Base-by-base conservation (phyloP, 2,888 invertebrate species). In the Ormia ochracea region DNA sequence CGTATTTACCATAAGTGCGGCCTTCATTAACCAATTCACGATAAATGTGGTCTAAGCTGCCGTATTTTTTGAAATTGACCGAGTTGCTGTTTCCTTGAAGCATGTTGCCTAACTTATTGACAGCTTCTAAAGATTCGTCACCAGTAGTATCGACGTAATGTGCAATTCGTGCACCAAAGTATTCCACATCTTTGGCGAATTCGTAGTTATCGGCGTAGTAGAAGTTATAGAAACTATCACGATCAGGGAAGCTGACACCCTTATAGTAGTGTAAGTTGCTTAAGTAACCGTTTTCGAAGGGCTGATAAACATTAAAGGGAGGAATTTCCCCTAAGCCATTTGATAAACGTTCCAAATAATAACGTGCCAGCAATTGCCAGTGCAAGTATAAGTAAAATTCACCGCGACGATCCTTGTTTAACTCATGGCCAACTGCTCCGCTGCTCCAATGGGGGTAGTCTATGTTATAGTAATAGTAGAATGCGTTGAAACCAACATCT, bases 401-500 rank as follows among this genome's bases (percentile, higher is more conserved):
- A 41, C 91, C 91, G 6, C 91, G 90, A 65, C 87, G 87, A 78
- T 88, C 88, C 65, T 85, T 86, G 76, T 85, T 87, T 4, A 87
- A 82, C 7, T 87, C 76, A 1, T 84, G 83, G 12, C 85, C 88
- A 36, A 89, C 88, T 9, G 86, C 84, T 50, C 93, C 92, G 78
- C 91, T 90, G 91, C 93, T 91, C 93, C 94, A 94, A 90, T 90
- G 92, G 4, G 95, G 95, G 87, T 93, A 94, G 86, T 92, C 92
- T 87, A 93, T 90, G 85, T 93, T 92, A 88, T 91, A 90, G 88
- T 93, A 92, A 90, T 93, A 93, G 90, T 93, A 93, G 91, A 93
- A 94, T 12, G 93, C 89, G 89, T 94, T 95, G 12, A 95, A 90
- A 81, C 94, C 95, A 63, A 95, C 90, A 87, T 96, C 96, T 87